Base-by-base conservation (phyloP, 2,888 invertebrate genomes). In the Troides oblongomaculatus region DNA sequence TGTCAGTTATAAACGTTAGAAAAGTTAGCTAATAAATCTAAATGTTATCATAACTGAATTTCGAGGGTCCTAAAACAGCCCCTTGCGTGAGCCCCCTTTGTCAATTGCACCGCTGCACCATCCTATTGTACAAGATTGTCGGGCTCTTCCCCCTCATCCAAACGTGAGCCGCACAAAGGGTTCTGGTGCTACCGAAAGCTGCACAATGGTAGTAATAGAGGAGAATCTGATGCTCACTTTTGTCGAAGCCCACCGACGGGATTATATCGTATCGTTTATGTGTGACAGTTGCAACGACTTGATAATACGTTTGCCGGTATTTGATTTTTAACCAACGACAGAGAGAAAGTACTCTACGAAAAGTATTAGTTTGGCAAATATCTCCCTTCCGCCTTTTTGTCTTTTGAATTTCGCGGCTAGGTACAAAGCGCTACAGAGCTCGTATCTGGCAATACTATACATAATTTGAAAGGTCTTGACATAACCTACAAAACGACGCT, bases 111-210 rank as follows among this genome's bases (percentile, higher is more conserved):
- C 78, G 74, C 72, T 69, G 70, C 72, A 73, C 73, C 68, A 70
- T 77, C 72, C 81, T 70, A 79, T 86, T 85, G 85, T 87, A 79
- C 71, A 72, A 72, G 62, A 68, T 73, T 70, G 73, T 79, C 84
- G 84, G 84, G 84, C 79, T 76, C 83, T 79, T 75, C 82, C 79
- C 81, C 81, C 83, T 79, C 77, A 81, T 74, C 73, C 64, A 76
- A 78, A 88, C 90, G 90, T 90, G 90, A 85, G 81, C 72, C 74
- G 71, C 70, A 90, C 89, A 91, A 90, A 89, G 88, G 90, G 86
- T 84, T 67, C 84, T 79, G 76, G 73, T 71, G 68, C 75, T 73
- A 79, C 77, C 75, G 74, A 74, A 76, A 72, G 73, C 77, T 78
- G 80, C 76, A 78, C 79, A 83, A 80, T 82, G 80, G 77, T 78